Percentiles rank a stretch among this genome's conserved stretches.
phyloP scores from a whole-genome alignment of 2,113 vertebrate genomes.

The Neogobius melanostomus region DNA sequence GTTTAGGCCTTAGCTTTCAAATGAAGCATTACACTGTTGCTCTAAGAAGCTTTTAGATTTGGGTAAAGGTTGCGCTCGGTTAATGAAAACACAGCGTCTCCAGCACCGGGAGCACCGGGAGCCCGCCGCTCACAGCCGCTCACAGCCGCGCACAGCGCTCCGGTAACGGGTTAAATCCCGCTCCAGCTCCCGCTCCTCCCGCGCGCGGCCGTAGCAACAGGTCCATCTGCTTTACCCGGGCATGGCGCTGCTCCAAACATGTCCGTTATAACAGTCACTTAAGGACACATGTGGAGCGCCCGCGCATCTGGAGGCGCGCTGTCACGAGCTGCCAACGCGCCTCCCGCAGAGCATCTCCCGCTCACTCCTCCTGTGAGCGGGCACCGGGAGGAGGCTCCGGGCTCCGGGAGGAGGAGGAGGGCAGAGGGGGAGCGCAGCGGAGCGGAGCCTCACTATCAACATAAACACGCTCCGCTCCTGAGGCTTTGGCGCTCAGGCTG shows the following conservation, averaged over 20 bases:
- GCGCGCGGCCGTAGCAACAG: slow-evolving; percentile 52
- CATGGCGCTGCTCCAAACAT: no score
- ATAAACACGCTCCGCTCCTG: slow-evolving; percentile 67
- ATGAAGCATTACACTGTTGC: no score
- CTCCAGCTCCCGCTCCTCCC: no score
- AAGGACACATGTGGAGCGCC: background rate
- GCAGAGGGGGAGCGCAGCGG: slow-evolving; percentile 24
- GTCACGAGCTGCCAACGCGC: slow-evolving; percentile 20
- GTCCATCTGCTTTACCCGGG: slow-evolving; percentile 22
- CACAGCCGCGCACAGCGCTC: no score
- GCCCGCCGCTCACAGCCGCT: no score
- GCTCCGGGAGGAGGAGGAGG: slow-evolving; percentile 14
- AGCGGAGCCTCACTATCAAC: slow-evolving; percentile 67
- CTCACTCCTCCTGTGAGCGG: background rate
- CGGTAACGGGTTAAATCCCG: slow-evolving; percentile 31
- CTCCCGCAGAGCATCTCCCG: slow-evolving; percentile 7
- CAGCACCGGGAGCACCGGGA: no score
- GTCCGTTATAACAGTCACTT: no score
- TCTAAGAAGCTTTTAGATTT: no score
- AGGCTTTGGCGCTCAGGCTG: slow-evolving; percentile 45
- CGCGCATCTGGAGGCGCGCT: slow-evolving; percentile 17
- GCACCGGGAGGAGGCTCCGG: background rate
- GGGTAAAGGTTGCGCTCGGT: no score
- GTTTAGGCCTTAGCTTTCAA: no score
- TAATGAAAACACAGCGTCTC: no score